phyloP scores from a whole-genome alignment of 2,797 vertebrate species.

The Sebastes hubbsi region DNA sequence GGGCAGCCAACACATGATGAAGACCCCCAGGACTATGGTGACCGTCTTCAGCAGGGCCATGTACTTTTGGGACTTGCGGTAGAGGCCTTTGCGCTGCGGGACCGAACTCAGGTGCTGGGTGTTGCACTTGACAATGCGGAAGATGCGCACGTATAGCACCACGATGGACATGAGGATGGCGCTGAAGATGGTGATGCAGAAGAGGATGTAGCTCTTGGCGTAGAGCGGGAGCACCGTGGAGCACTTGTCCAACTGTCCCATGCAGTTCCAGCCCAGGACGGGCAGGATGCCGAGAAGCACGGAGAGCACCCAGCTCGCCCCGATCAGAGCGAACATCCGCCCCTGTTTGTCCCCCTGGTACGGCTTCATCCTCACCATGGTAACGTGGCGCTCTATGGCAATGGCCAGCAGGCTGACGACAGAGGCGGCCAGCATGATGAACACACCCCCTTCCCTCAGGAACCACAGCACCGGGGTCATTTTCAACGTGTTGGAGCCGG shows the following conservation, averaged over 20 bases:
- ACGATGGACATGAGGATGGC: conserved; percentile 86
- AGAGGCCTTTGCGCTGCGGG: conserved; percentile 72
- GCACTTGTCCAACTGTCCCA: conserved; percentile 82
- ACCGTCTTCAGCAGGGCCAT: conserved; percentile 90
- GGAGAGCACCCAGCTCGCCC: conserved; percentile 85
- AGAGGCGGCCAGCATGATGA: conserved; percentile 88
- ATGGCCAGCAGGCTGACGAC: conserved; percentile 91
- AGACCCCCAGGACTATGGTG: conserved; percentile 89
- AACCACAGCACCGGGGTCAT: conserved; percentile 91
- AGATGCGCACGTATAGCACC: conserved; percentile 88
- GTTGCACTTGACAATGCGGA: conserved; percentile 87
- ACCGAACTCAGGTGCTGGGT: conserved; percentile 75
- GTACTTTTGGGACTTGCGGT: conserved; percentile 86
- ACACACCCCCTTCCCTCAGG: conserved; percentile 88
- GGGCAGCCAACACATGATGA: conserved; percentile 90
- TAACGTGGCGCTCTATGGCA: conserved; percentile 91
- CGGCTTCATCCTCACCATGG: conserved; percentile 90
- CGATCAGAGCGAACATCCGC: conserved; percentile 87
- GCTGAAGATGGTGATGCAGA: conserved; percentile 87
- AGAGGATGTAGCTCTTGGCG: conserved; percentile 90
- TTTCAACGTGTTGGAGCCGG: conserved; percentile 85
- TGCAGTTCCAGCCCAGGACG: conserved; percentile 91
- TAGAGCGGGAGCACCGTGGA: conserved; percentile 91
- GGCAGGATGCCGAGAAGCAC: conserved; percentile 88
- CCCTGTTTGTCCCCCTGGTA: conserved; percentile 86